A percentile compares a stretch with the other conserved stretches of the same genome.
These are phyloP conservation scores for Galleria mellonella DNA, from an alignment of 1,140 invertebrate species.

Conservation along the genomic window DNA sequence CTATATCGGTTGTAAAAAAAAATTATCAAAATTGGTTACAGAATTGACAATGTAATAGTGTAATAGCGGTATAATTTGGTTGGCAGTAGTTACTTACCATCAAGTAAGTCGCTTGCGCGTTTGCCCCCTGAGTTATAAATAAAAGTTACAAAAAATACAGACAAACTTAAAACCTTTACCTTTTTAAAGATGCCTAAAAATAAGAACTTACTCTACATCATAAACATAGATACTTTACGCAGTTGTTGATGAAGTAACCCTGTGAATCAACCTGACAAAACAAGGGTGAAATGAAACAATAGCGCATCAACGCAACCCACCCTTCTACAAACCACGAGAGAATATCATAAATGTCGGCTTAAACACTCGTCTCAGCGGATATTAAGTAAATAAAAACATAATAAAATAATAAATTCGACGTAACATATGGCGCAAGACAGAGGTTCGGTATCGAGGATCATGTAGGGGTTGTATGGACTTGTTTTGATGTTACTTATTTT, in stretches of 20 bases:
- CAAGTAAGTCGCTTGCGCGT: too few species aligned
- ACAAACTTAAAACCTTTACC: too few species aligned
- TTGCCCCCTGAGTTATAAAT: too few species aligned
- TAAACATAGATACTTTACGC: not conserved
- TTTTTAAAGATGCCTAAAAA: too few species aligned
- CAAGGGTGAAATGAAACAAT: constrained; percentile 57
- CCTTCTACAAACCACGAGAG: constrained; percentile 58
- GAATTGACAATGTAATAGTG: too few species aligned
- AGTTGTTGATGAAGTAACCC: constrained; percentile 8
- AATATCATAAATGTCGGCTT: constrained; percentile 72
- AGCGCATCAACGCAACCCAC: constrained; percentile 43
- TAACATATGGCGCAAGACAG: constrained; percentile 53
- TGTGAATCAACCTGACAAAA: constrained; percentile 39
- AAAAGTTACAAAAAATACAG: too few species aligned
- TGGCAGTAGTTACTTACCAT: too few species aligned
- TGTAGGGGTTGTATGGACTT: constrained; percentile 9
- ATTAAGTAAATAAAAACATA: constrained; percentile 67
- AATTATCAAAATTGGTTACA: too few species aligned
- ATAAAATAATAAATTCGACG: constrained; percentile 69
- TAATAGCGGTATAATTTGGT: too few species aligned
- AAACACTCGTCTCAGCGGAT: constrained; percentile 65
- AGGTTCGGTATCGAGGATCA: constrained; percentile 11
- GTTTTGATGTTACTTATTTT: constrained; percentile 14
- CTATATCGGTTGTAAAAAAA: too few species aligned
- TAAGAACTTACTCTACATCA: too few species aligned